Percentiles rank a stretch among this genome's conserved stretches.
These are phyloP conservation scores for Epizoanthus fatuus DNA, from an alignment of 92 coral and sea anemone genomes.

Conservation along the genomic window DNA sequence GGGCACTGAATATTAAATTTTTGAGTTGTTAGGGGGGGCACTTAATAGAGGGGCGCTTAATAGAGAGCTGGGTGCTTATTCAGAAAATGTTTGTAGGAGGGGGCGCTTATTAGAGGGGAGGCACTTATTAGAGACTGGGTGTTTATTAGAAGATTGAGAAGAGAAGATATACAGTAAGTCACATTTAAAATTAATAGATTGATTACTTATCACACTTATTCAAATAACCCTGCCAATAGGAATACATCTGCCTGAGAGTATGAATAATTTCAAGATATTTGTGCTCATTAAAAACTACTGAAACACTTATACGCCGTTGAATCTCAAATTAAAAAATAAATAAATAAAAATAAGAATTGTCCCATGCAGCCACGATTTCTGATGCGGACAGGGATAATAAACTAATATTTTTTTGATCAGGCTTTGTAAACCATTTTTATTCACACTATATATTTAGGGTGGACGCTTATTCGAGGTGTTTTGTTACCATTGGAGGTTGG, in stretches of 20 bases:
- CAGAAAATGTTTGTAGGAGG: neutral
- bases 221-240: slow-evolving; percentile 1
- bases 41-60: slow-evolving; percentile 1
- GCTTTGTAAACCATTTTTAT: neutral
- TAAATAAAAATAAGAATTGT: neutral
- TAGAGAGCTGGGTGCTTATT: neutral
- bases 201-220: slow-evolving; percentile 1
- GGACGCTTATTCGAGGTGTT: neutral
- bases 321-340: neutral
- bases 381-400: neutral
- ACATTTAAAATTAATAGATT: neutral
- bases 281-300: neutral
- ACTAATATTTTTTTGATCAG: neutral
- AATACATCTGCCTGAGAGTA: neutral
- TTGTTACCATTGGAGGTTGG: slow-evolving; percentile 4
- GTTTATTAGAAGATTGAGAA: neutral
- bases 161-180: neutral
- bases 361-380: neutral
- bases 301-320: neutral
- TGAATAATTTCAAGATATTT: neutral
- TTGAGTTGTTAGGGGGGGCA: no score
- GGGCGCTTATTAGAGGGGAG: neutral
- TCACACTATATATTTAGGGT: neutral
- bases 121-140: slow-evolving; percentile 3
- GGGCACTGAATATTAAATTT: no score